phyloP scores from a whole-genome alignment of 2,888 invertebrate genomes.

The Drosophila diplacantha region DNA sequence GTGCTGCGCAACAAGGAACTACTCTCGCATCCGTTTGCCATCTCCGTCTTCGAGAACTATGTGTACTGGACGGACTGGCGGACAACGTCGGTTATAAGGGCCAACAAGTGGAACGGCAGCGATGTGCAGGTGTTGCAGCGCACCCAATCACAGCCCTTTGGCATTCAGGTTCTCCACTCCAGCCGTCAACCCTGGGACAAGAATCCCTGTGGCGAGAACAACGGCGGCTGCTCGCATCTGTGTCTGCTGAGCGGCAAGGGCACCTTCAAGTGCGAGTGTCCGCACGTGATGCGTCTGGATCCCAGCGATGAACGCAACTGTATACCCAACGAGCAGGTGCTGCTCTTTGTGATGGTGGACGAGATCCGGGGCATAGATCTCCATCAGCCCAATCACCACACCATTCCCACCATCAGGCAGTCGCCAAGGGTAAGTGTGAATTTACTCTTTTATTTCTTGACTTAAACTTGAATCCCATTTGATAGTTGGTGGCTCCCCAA shows the following conservation, averaged over 20 bases:
- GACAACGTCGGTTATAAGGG: slow-evolving; percentile 89
- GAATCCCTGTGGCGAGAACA: slow-evolving; percentile 84
- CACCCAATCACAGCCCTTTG: slow-evolving; percentile 92
- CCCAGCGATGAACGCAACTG: slow-evolving; percentile 80
- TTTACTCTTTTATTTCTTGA: neutral
- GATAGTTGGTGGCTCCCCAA: slow-evolving; percentile 83
- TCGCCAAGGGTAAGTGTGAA: slow-evolving; percentile 70
- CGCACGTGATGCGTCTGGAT: slow-evolving; percentile 89
- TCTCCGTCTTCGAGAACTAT: slow-evolving; percentile 89
- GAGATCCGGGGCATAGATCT: slow-evolving; percentile 92
- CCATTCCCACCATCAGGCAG: slow-evolving; percentile 88
- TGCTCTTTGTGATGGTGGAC: slow-evolving; percentile 86
- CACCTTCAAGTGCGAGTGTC: slow-evolving; percentile 87
- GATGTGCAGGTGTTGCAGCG: slow-evolving; percentile 88
- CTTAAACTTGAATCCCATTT: no score
- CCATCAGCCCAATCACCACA: slow-evolving; percentile 85
- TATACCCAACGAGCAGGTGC: slow-evolving; percentile 86
- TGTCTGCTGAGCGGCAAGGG: slow-evolving; percentile 84
- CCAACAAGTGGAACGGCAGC: slow-evolving; percentile 91
- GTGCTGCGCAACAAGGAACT: slow-evolving; percentile 84
- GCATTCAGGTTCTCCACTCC: slow-evolving; percentile 89
- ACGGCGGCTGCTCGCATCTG: slow-evolving; percentile 89
- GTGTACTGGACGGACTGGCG: slow-evolving; percentile 98
- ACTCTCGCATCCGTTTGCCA: slow-evolving; percentile 92
- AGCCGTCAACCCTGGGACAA: slow-evolving; percentile 82